phyloP scores from a whole-genome alignment of 2,888 invertebrate genomes.

The Glyphotaelius pellucidus region DNA sequence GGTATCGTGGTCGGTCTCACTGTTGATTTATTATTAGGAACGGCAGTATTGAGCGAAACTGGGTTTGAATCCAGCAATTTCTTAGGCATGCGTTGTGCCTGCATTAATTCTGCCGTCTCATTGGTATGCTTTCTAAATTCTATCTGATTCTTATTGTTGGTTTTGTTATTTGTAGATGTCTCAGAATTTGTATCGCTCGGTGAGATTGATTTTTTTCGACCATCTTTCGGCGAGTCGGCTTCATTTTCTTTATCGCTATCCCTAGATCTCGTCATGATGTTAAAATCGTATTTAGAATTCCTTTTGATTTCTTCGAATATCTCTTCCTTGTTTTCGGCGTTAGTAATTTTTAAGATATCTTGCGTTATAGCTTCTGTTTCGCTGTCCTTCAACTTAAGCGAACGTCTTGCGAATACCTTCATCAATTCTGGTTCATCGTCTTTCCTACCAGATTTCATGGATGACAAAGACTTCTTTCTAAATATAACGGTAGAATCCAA shows the following conservation, averaged over 20 bases:
- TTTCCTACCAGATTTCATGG: conserved; percentile 71
- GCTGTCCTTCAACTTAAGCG: conserved; percentile 86
- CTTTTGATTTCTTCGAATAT: conserved; percentile 70
- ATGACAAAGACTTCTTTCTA: conserved; percentile 77
- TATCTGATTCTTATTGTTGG: conserved; percentile 59
- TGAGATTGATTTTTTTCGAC: conserved; percentile 69
- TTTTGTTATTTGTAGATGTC: conserved; percentile 52
- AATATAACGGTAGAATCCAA: conserved; percentile 72
- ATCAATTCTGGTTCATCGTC: conserved; percentile 88
- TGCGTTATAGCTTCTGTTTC: conserved; percentile 80
- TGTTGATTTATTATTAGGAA: conserved; percentile 67
- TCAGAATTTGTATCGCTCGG: conserved; percentile 29
- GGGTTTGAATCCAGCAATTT: conserved; percentile 60
- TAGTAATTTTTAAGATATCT: conserved; percentile 74
- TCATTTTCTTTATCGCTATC: conserved; percentile 88
- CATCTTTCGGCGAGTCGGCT: conserved; percentile 74
- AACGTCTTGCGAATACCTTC: conserved; percentile 89
- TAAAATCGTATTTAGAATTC: conserved; percentile 74
- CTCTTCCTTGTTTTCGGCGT: conserved; percentile 70
- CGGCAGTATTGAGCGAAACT: conserved; percentile 68
- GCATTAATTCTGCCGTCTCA: conserved; percentile 68
- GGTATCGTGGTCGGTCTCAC: conserved; percentile 73
- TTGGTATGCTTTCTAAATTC: conserved; percentile 65
- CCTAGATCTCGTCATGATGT: conserved; percentile 78
- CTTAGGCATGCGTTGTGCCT: conserved; percentile 64